These are phyloP conservation scores for Gymnocephalus cernua DNA, from an alignment of 2,113 vertebrate species.

Conservation along the genomic window DNA sequence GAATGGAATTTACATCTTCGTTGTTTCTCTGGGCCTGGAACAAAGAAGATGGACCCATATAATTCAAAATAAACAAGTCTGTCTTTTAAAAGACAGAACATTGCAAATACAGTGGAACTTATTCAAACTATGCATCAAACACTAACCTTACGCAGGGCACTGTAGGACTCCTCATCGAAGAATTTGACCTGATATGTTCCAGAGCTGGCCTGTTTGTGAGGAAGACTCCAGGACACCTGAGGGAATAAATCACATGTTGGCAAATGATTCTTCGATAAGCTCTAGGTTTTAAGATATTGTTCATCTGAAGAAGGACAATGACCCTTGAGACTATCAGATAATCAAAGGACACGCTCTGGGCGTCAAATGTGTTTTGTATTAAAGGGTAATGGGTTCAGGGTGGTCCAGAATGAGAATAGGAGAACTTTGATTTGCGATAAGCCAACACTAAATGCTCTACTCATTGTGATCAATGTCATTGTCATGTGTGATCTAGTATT, in stretches of 20 bases:
- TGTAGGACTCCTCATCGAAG: slow-evolving; percentile 95
- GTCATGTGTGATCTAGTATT: too few relatives aligned
- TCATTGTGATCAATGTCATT: background rate
- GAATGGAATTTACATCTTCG: slow-evolving; percentile 88
- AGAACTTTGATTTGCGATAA: background rate
- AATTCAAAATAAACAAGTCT: background rate
- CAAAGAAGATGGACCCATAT: background rate
- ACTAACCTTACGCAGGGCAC: slow-evolving; percentile 88
- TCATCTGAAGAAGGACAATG: background rate
- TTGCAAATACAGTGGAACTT: background rate
- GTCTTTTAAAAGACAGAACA: background rate
- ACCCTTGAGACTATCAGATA: too few relatives aligned
- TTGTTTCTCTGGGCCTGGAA: slow-evolving; percentile 93
- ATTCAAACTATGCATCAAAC: background rate
- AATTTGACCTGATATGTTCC: slow-evolving; percentile 94
- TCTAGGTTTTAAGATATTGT: background rate
- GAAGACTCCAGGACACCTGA: slow-evolving; percentile 94
- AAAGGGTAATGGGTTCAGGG: background rate
- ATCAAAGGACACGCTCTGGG: background rate
- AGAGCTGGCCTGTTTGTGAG: slow-evolving; percentile 90
- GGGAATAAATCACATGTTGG: background rate
- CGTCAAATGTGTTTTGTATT: background rate
- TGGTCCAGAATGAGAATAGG: background rate
- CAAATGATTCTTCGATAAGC: background rate
- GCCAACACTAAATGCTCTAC: background rate